Percentiles rank a stretch among this genome's conserved stretches.
Evolutionary conservation across 2,113 vertebrate species (phyloP).

Genomic region (Microcebus murinus): DNA sequence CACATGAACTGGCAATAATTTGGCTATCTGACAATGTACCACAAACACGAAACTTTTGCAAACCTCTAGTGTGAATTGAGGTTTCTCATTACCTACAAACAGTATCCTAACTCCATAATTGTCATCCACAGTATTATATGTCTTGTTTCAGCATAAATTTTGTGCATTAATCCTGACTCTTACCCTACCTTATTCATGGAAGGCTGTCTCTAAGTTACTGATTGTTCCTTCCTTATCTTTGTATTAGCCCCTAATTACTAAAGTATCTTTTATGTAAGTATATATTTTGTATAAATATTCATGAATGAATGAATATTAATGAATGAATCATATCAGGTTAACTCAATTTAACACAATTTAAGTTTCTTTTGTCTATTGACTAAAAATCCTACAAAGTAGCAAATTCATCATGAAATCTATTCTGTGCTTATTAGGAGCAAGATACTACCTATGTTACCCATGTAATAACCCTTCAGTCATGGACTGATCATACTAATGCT

Average conservation of each 20-base stretch:
- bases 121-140: too few relatives aligned
- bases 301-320: neutral
- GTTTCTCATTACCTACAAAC: neutral
- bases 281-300: neutral
- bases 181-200: neutral
- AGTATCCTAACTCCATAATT: accelerated
- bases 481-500: neutral
- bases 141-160: neutral
- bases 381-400: neutral
- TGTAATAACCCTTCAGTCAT: neutral
- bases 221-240: neutral
- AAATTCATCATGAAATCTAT: neutral
- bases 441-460: neutral
- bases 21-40: neutral
- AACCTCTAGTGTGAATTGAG: neutral
- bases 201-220: neutral
- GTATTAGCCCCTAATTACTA: neutral
- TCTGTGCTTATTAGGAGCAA: neutral
- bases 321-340: neutral
- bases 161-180: neutral
- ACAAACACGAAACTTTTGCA: neutral
- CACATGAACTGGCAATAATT: neutral
- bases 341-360: neutral
- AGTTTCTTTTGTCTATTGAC: neutral
- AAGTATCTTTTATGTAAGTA: neutral